Conservation (phyloP, 2,888 invertebrate genomes). For the Drosophila multiciliata region DNA sequence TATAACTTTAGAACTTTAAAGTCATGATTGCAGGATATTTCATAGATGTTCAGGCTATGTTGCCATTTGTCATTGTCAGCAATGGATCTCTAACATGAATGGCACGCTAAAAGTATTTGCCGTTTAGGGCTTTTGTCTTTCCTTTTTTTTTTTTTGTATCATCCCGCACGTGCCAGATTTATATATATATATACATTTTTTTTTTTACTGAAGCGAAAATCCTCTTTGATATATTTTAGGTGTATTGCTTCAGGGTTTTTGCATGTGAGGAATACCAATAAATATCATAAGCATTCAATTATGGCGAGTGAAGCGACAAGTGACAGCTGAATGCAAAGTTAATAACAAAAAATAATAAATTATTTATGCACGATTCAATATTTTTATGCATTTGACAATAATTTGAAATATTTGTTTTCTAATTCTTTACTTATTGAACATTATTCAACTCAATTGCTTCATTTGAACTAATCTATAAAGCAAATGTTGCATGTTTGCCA, state of each 20-base stretch:
- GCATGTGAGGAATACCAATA: conserved; percentile 24
- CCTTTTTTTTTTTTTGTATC: conserved; percentile 22
- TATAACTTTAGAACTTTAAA: not conserved
- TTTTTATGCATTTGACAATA: not conserved
- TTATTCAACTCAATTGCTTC: not conserved
- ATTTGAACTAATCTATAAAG: conserved; percentile 25
- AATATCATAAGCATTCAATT: conserved; percentile 38
- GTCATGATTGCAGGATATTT: not conserved
- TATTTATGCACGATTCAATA: not conserved
- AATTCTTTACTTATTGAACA: not conserved
- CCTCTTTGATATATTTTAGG: conserved; percentile 40
- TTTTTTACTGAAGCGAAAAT: conserved; percentile 21
- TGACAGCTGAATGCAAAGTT: not conserved
- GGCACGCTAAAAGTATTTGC: conserved; percentile 34
- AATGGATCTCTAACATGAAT: conserved; percentile 24
- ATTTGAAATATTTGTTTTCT: not conserved
- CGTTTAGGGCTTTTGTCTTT: conserved; percentile 25
- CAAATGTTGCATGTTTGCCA: conserved; percentile 33
- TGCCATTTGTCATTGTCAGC: not conserved
- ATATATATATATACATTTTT: not conserved
- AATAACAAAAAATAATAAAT: not conserved
- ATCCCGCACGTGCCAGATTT: conserved; percentile 30
- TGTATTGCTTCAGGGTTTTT: conserved; percentile 21
- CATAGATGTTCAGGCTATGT: not conserved
- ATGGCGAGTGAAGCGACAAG: conserved; percentile 16